Evolutionary conservation across 2,797 vertebrate species (phyloP), one percentile per base, ranked within the genome.

Genomic region (Toxotes lorentzi): DNA sequence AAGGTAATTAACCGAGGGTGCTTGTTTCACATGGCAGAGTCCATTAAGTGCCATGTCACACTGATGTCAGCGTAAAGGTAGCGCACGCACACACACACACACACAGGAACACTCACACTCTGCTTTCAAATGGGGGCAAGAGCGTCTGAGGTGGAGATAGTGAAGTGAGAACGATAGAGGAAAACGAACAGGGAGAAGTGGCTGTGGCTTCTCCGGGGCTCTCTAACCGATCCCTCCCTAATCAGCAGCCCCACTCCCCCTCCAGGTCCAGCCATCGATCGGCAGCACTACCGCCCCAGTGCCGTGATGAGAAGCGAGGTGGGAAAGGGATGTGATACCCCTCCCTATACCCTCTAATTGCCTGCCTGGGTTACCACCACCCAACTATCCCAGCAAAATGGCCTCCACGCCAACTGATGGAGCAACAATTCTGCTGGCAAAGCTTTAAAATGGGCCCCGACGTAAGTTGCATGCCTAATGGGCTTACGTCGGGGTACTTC

Each of bases 21-120:
- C 94, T 94, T 94, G 94, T 94, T 94, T 95, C 93, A 95, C 93
- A 94, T 93, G 92, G 91, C 93, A 93, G 93, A 94, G 93, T 93
- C 93, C 93, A 94, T 95, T 95, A 95, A 93, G 93, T 90, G 92
- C 89, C 94, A 89, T 92, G 92, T 94, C 93, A 93, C 89, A 86
- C 81, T 88, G 91, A 92, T 92, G 93, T 93, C 92, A 91, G 89
- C 82, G 86, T 92, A 90, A 91, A 92, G 87, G 91, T 89, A 93
- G 78, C 35, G 6, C 82, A 5, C 66, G 8, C 79, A 19, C 84
- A 13, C 86, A 51, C 73, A 41, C 57, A 75, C 66, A 69, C 57
- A 79, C 35, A 72, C 73, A 54, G 21, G 27, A 35, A 66, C 66
- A 63, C 68, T 58, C 73, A 64, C 79, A 76, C 73, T 21, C 54